phyloP scores from a whole-genome alignment of 2,113 vertebrate species.

The Hippocampus barbouri region DNA sequence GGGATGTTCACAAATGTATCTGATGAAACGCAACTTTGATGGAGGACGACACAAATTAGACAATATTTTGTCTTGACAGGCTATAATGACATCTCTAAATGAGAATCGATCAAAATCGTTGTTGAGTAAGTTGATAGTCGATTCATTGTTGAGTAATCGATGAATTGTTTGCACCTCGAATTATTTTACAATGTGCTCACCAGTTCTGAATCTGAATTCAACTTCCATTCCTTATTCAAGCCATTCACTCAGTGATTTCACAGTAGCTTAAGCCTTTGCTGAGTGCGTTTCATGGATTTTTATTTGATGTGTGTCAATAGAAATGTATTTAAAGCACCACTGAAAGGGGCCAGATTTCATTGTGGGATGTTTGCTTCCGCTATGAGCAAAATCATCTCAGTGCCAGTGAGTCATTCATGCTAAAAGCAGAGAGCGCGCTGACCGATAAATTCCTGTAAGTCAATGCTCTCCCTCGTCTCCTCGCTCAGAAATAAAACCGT shows the following conservation, averaged over 20 bases:
- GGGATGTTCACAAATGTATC: too few relatives aligned
- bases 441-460: slow-evolving; percentile 50
- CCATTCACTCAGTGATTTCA: not conserved
- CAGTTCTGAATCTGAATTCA: not conserved
- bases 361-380: slow-evolving; percentile 5
- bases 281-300: slow-evolving; percentile 3
- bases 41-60: too few relatives aligned
- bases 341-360: slow-evolving; percentile 4
- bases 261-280: not conserved
- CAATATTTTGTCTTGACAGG: too few relatives aligned
- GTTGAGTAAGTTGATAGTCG: too few relatives aligned
- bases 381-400: not conserved
- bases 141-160: too few relatives aligned
- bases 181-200: not conserved
- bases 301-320: not conserved
- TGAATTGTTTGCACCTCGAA: too few relatives aligned
- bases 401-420: slow-evolving; percentile 24
- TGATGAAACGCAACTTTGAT: too few relatives aligned
- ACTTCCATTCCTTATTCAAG: not conserved
- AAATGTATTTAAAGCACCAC: not conserved
- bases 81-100: too few relatives aligned
- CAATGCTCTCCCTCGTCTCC: slow-evolving; percentile 12
- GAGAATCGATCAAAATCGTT: too few relatives aligned
- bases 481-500: slow-evolving; percentile 51
- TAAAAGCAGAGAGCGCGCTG: slow-evolving; percentile 45